Base-by-base conservation (phyloP, 2,797 vertebrate species). In the Tangara arthus region DNA sequence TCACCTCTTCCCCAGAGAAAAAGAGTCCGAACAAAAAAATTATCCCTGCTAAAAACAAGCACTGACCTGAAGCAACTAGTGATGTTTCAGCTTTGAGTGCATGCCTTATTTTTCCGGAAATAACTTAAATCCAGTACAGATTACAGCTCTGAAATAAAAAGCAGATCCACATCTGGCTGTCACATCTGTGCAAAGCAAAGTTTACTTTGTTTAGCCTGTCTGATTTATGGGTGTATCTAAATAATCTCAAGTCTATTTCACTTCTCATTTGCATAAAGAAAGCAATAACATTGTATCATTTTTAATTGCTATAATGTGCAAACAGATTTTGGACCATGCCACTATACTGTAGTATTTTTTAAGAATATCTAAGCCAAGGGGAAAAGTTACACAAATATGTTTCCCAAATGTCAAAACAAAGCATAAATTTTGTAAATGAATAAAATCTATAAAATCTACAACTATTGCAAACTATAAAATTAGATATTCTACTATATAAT, bases 141-240 rank as follows among this genome's bases (percentile, higher is more conserved):
- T 92, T 92, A 87, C 46, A 80, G 47, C 79, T 87, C 87, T 78
- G 89, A 95, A 97, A 97, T 95, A 96, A 94, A 95, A 97, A 95
- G 79, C 92, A 96, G 93, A 95, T n/a, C 68, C 55, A 92, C 95
- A 96, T 96, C 96, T 95, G 96, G 91, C 69, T 94, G 91, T 94
- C 89, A 94, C 61, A 95, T 93, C 92, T 92, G 78, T 70, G 82
- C 46, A 87, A 89, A 89, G 84, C 19, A 78, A 89, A 82, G n/a
- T 32, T 71, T 82, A 92, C 83, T 95, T 94, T 93, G 55, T 82
- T 94, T 92, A 57, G 49, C 52, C 77, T 93, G 42, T 84, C 78
- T 96, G 81, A 95, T 91, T 95, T 94, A 92, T 63, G 71, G 27
- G 12, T 87, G 24, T 68, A 75, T 78, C 55, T 92, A 95, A 93